Evolutionary conservation across 1,140 invertebrate species (phyloP).

Genomic region (Harpegnathos saltator): DNA sequence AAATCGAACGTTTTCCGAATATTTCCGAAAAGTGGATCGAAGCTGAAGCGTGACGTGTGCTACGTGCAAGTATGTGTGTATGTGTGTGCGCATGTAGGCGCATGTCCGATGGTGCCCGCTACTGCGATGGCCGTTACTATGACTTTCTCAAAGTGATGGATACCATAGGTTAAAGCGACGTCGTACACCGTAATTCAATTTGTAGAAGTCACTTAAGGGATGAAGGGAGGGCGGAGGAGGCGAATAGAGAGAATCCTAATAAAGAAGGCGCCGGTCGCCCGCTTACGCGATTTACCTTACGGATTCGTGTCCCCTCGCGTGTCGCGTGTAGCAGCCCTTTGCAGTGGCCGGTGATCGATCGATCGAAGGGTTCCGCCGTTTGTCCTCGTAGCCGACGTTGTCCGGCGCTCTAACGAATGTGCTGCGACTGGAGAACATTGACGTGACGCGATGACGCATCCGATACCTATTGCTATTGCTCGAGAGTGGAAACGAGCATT

Average conservation of each 20-base stretch:
- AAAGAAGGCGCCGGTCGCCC: constrained; percentile 7
- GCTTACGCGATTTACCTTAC: constrained; percentile 32
- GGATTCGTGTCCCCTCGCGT: constrained; percentile 14
- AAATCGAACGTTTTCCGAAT: too few species aligned
- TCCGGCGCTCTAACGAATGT: constrained; percentile 21
- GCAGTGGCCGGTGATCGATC: constrained; percentile 23
- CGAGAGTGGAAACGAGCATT: constrained; percentile 13
- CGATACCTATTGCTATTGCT: constrained; percentile 48
- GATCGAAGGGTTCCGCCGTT: constrained; percentile 8
- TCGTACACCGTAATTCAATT: constrained; percentile 49
- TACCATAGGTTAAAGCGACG: constrained; percentile 7
- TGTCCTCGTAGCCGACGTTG: not conserved
- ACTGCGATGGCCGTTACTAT: constrained; percentile 1
- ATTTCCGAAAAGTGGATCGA: too few species aligned
- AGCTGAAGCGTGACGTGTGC: too few species aligned
- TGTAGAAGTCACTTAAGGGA: constrained; percentile 47
- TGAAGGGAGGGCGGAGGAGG: constrained; percentile 14
- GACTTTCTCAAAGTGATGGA: constrained; percentile 8
- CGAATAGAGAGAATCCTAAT: constrained; percentile 31
- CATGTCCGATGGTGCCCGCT: not conserved
- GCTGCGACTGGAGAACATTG: constrained; percentile 11
- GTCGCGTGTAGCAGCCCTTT: constrained; percentile 28
- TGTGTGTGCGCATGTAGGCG: too few species aligned
- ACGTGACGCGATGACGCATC: constrained; percentile 27
- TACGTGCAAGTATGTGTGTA: too few species aligned